A percentile compares a stretch with the other conserved stretches of the same genome.
Conservation (phyloP, 2,113 vertebrate species). For the Tringa solitaria region DNA sequence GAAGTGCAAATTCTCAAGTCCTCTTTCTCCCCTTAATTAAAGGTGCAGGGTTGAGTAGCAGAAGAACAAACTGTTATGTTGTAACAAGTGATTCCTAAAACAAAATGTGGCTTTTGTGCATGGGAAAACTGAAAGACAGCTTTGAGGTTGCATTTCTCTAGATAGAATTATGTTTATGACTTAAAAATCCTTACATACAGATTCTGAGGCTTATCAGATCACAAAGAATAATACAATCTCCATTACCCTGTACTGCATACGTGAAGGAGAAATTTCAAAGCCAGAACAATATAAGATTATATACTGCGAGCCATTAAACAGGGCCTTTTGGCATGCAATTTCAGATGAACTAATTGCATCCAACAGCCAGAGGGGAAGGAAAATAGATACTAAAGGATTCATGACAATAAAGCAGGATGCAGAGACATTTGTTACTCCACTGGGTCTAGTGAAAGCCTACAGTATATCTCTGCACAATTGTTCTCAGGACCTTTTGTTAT, state of each 20-base stretch:
- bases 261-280: slow-evolving; percentile 7
- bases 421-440: not conserved
- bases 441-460: not conserved
- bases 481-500: slow-evolving; percentile 37
- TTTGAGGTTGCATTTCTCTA: not conserved
- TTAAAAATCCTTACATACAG: not conserved
- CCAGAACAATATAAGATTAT: not conserved
- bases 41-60: not conserved
- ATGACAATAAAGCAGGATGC: not conserved
- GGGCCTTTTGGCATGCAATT: not conserved
- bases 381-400: not conserved
- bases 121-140: not conserved
- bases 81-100: not conserved
- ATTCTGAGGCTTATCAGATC: not conserved
- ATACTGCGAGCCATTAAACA: not conserved
- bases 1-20: not conserved
- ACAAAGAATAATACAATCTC: not conserved
- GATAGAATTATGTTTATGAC: not conserved
- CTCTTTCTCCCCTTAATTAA: not conserved
- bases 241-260: not conserved
- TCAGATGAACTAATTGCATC: not conserved
- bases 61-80: not conserved
- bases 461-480: not conserved
- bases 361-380: not conserved
- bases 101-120: not conserved